Conservation (phyloP, 2,113 vertebrate genomes). For the Isurus oxyrinchus region DNA sequence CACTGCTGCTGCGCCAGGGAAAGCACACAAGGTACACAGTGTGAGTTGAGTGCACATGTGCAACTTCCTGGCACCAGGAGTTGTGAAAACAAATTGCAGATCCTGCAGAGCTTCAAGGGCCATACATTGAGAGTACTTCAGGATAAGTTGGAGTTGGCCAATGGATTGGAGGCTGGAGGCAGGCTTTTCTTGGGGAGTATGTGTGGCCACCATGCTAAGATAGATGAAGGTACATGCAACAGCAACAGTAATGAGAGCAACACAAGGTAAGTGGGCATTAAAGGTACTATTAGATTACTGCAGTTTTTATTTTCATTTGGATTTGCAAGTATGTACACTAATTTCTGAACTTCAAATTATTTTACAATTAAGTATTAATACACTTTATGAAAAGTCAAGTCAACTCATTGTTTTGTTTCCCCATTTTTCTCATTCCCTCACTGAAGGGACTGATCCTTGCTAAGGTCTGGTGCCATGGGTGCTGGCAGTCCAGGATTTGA, state of each 20-base stretch:
- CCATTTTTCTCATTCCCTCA: background rate
- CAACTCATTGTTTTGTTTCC: background rate
- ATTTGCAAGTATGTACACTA: background rate
- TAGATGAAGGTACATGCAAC: background rate
- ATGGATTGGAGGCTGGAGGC: too few relatives aligned
- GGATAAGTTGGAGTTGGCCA: background rate
- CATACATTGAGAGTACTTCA: background rate
- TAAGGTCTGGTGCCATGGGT: background rate
- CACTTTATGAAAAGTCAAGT: background rate
- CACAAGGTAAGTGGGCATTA: background rate
- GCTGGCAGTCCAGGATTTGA: background rate
- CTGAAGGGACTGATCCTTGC: background rate
- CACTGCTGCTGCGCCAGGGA: background rate
- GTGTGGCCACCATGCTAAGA: too few relatives aligned
- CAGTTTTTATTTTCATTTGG: too few relatives aligned
- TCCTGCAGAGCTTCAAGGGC: background rate
- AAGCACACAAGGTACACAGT: background rate
- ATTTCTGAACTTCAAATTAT: background rate
- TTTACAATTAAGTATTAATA: background rate
- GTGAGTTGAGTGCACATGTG: background rate
- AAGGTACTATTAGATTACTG: background rate
- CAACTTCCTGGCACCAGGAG: background rate
- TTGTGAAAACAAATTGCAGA: background rate
- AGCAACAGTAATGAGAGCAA: background rate
- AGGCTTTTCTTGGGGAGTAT: background rate